Evolutionary conservation across 2,113 vertebrate genomes (phyloP).

Genomic region (Sylvietta virens): DNA sequence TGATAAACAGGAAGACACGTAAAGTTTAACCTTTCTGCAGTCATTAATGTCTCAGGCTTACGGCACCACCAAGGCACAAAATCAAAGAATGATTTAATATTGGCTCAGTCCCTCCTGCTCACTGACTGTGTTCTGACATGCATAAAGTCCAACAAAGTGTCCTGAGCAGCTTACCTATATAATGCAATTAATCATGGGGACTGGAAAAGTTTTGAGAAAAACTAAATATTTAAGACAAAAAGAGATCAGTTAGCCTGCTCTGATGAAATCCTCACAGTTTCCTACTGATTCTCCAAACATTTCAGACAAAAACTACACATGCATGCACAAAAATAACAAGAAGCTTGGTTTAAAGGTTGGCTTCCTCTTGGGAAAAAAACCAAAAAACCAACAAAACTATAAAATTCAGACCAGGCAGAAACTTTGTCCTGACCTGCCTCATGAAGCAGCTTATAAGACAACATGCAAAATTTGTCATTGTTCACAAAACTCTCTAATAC

Average conservation of each 20-base stretch:
- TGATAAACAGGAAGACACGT: conserved; percentile 62
- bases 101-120: not conserved
- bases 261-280: not conserved
- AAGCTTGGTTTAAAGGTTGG: not conserved
- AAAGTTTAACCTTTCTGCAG: conserved; percentile 59
- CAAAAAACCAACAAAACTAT: not conserved
- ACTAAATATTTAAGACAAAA: not conserved
- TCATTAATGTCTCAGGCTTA: conserved; percentile 28
- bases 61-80: not conserved
- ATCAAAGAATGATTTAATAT: not conserved
- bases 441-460: not conserved
- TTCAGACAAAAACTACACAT: not conserved
- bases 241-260: not conserved
- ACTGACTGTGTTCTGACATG: not conserved
- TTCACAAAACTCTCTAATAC: not conserved
- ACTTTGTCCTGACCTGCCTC: conserved; percentile 40
- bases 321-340: not conserved
- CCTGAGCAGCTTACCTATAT: not conserved
- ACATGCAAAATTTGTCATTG: not conserved
- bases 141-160: not conserved
- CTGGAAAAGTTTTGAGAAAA: not conserved
- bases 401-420: conserved; percentile 3
- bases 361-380: not conserved
- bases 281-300: not conserved
- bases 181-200: not conserved